Conservation (phyloP, 1,140 invertebrate species). For the Drosophila ficusphila region DNA sequence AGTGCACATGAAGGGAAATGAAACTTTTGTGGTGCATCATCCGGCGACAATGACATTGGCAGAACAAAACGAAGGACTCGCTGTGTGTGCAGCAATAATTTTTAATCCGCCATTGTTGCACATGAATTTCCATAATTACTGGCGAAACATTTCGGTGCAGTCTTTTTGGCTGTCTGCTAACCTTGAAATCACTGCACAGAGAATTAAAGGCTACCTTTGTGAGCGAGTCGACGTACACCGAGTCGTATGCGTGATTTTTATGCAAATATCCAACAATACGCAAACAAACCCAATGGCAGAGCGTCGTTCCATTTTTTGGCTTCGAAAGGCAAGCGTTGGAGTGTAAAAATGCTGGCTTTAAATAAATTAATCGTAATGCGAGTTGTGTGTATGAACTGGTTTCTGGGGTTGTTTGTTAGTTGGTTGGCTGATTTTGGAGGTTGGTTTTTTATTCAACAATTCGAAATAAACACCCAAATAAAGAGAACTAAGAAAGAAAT, state of each 20-base stretch:
- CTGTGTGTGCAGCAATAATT: slow-evolving; percentile 59
- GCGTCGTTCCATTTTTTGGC: slow-evolving; percentile 34
- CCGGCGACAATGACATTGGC: slow-evolving; percentile 55
- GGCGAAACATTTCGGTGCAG: slow-evolving; percentile 32
- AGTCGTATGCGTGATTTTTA: slow-evolving; percentile 70
- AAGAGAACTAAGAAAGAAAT: no score
- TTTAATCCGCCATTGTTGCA: slow-evolving; percentile 54
- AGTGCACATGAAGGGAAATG: slow-evolving; percentile 63
- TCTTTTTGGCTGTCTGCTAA: slow-evolving; percentile 22
- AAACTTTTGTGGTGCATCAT: slow-evolving; percentile 61
- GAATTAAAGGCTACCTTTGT: slow-evolving; percentile 51
- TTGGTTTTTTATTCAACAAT: slow-evolving; percentile 9
- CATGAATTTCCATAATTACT: slow-evolving; percentile 73
- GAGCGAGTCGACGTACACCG: slow-evolving; percentile 13
- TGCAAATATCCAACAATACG: slow-evolving; percentile 69
- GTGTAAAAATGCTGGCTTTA: slow-evolving; percentile 73
- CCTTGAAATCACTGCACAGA: slow-evolving; percentile 47
- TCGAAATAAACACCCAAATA: no score
- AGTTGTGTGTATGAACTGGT: slow-evolving; percentile 20
- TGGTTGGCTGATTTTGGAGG: slow-evolving; percentile 13
- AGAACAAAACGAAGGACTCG: slow-evolving; percentile 30
- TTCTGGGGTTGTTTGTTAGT: slow-evolving; percentile 22
- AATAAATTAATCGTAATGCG: slow-evolving; percentile 73
- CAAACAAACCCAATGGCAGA: slow-evolving; percentile 51
- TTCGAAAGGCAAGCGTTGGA: slow-evolving; percentile 35